Percentiles rank a stretch among this genome's conserved stretches.
Conservation (phyloP, 2,113 vertebrate genomes). For the Mormyrus lacerda region DNA sequence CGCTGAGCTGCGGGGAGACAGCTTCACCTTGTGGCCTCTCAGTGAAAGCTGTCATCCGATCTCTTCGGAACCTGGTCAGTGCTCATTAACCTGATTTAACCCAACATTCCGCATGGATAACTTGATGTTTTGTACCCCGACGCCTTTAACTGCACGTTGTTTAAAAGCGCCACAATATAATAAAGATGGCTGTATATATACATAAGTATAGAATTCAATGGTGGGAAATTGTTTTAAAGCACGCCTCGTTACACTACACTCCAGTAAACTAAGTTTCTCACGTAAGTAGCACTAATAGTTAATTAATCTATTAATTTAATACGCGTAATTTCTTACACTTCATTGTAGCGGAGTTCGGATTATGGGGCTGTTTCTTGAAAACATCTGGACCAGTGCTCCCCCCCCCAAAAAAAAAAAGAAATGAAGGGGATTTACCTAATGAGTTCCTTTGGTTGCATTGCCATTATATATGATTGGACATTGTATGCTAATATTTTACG, state of each 20-base stretch:
- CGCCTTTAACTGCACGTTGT: background rate
- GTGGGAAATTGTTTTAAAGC: background rate
- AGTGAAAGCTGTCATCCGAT: background rate
- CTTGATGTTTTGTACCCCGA: background rate
- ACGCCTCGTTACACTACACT: background rate
- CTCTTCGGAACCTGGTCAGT: background rate
- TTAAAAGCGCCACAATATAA: background rate
- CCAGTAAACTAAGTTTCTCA: background rate
- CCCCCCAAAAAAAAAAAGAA: too few relatives aligned
- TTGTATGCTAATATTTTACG: too few relatives aligned
- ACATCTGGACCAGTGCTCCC: background rate
- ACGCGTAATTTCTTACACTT: background rate
- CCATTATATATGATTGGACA: too few relatives aligned
- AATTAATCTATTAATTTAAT: background rate
- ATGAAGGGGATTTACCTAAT: too few relatives aligned
- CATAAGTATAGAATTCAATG: background rate
- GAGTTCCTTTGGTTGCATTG: background rate
- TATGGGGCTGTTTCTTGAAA: background rate
- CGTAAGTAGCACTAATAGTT: background rate
- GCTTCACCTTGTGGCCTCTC: slow-evolving; percentile 34
- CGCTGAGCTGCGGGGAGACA: background rate
- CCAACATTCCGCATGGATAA: background rate
- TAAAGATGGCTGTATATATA: background rate
- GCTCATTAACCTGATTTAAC: background rate
- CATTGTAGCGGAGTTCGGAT: background rate